Percentiles rank a stretch among this genome's conserved stretches.
Evolutionary conservation across 1,140 invertebrate species (phyloP).

Genomic region (Sycophila sp.): DNA sequence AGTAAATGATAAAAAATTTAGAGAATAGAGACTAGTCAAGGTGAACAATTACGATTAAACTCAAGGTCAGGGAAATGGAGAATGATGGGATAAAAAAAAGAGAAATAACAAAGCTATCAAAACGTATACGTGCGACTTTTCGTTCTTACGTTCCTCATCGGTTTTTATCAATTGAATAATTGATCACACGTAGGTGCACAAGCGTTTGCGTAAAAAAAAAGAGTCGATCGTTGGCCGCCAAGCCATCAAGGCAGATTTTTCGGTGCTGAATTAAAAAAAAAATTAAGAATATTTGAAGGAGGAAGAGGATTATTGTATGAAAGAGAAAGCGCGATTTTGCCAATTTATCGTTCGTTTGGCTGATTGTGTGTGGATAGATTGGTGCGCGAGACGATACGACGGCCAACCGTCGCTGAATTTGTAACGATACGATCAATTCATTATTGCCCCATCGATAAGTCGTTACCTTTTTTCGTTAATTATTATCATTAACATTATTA

Average conservation of each 20-base stretch:
- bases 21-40: constrained; percentile 48
- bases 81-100: background rate
- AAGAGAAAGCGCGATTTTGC: constrained; percentile 1
- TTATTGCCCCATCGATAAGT: constrained; percentile 27
- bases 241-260: background rate
- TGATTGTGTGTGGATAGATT: too few species aligned
- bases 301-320: background rate
- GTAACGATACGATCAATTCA: constrained; percentile 49
- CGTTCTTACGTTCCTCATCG: background rate
- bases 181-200: background rate
- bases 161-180: background rate
- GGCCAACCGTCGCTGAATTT: constrained; percentile 30
- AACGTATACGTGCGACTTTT: background rate
- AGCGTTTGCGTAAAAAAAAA: background rate
- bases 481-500: constrained; percentile 46
- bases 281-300: background rate
- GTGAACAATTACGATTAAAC: constrained; percentile 57
- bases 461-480: constrained; percentile 32
- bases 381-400: constrained; percentile 8
- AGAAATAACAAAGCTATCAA: constrained; percentile 3
- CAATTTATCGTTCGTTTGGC: background rate
- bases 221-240: background rate
- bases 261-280: background rate
- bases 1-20: constrained; percentile 62
- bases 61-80: constrained; percentile 38